These are phyloP conservation scores for Penelope pileata DNA, from an alignment of 2,113 vertebrate genomes.

Conservation along the genomic window DNA sequence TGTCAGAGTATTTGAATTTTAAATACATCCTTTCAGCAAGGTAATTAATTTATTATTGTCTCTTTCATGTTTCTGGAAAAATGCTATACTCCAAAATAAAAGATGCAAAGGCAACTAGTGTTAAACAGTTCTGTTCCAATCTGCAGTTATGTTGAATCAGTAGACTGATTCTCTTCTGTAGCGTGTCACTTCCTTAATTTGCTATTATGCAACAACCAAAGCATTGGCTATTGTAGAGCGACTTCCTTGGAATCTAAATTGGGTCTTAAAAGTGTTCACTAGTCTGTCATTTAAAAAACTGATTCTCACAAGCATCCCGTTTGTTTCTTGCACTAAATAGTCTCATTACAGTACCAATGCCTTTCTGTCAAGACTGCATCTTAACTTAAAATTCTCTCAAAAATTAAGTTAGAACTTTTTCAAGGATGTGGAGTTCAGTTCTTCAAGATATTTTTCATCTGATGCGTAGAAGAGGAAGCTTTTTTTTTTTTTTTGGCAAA, in stretches of 20 bases:
- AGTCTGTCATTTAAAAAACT: neutral
- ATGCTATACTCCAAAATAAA: neutral
- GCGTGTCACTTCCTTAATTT: neutral
- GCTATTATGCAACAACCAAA: neutral
- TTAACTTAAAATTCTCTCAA: neutral
- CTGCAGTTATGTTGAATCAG: neutral
- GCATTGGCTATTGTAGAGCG: neutral
- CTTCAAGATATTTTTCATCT: neutral
- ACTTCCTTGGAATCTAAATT: neutral
- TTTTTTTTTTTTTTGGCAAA: neutral
- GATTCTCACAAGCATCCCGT: neutral
- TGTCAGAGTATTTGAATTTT: neutral
- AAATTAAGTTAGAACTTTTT: neutral
- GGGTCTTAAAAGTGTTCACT: neutral
- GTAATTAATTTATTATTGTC: neutral
- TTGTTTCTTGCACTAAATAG: neutral
- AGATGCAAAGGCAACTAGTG: neutral
- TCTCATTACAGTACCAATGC: neutral
- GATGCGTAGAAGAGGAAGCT: neutral
- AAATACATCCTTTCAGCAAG: accelerated
- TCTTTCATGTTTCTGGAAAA: neutral
- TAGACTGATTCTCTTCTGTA: neutral
- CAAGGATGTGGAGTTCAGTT: neutral
- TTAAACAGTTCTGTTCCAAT: neutral
- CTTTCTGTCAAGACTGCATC: neutral